Evolutionary conservation across 2,797 vertebrate genomes (phyloP), one percentile per base, ranked within the genome.

Genomic region (Alca torda): DNA sequence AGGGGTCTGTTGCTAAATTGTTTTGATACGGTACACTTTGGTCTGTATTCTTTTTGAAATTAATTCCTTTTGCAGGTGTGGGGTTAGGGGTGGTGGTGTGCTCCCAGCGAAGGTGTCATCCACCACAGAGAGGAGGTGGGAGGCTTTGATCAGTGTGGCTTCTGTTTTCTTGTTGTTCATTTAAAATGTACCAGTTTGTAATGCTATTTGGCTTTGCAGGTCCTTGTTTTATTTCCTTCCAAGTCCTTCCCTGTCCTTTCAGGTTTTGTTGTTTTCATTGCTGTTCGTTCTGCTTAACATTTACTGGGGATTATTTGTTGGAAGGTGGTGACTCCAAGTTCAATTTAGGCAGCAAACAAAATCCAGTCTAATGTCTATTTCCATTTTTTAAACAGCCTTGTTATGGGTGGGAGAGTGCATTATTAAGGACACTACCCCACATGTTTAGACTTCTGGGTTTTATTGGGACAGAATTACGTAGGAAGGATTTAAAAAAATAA

Each of bases 11-110:
- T 91, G 73, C 59, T 96, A 90, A 94, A 95, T 89, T 96, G 84
- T 96, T 95, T 97, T 96, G 93, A 85, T 95, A 79, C 6, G 64
- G 15, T 91, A 95, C 24, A 3, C 92, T 96, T 96, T 96, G 88
- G 95, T 90, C 56, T 93, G 51, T 90, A 96, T 76, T 96, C 84
- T 87, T 94, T 97, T 97, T 96, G 84, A 94, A 96, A 95, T 89
- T 92, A 96, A 93, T 97, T 97, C 94, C 90, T 97, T 95, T 94
- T 96, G 90, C 96, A 96, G 95, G 94, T 94, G 93, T 96, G 89
- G 80, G 96, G 96, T 97, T 96, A 96, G 93, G 97, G 84, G 92
- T 90, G 89, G 92, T 80, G 63, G 80, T 95, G 82, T 90, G 86
- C 92, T 97, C 91, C 89, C 89, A 83, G 77, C 61, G 51, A 90